Conservation (phyloP, 2,113 vertebrate genomes). For the Nipponia nippon region DNA sequence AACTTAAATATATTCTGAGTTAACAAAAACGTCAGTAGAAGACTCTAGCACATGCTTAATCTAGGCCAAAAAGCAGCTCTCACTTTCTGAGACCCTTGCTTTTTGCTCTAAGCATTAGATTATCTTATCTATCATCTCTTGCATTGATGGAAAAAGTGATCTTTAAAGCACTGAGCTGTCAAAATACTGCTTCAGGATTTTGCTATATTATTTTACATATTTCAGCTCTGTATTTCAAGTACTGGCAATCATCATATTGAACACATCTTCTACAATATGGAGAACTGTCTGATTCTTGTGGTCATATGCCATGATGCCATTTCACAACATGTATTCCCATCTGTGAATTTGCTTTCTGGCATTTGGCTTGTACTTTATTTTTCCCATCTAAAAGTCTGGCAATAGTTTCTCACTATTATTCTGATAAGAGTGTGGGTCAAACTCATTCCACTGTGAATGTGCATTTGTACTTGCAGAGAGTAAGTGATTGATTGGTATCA, state of each 20-base stretch:
- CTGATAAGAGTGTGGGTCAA: conserved; percentile 48
- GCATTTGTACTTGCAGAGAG: conserved; percentile 29
- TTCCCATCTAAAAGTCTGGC: conserved; percentile 10
- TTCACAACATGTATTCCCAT: conserved; percentile 11
- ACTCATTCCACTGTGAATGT: conserved; percentile 42
- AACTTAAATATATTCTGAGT: background rate
- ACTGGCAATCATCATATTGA: background rate
- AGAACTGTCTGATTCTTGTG: background rate
- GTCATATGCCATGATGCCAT: conserved; percentile 1
- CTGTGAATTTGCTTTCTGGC: conserved; percentile 18
- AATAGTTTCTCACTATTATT: conserved; percentile 24
- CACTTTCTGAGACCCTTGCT: background rate
- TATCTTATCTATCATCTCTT: background rate
- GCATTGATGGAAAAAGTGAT: background rate
- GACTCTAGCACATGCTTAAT: background rate
- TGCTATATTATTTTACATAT: background rate
- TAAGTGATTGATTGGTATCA: conserved; percentile 30
- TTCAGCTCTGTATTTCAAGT: background rate
- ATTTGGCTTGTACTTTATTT: conserved; percentile 25
- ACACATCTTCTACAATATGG: background rate
- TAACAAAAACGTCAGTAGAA: background rate
- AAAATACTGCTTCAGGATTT: background rate
- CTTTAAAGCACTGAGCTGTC: background rate
- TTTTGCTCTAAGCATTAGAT: background rate
- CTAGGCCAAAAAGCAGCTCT: background rate